Base-by-base conservation (phyloP, 2,888 invertebrate species). In the Coelinius sp. region DNA sequence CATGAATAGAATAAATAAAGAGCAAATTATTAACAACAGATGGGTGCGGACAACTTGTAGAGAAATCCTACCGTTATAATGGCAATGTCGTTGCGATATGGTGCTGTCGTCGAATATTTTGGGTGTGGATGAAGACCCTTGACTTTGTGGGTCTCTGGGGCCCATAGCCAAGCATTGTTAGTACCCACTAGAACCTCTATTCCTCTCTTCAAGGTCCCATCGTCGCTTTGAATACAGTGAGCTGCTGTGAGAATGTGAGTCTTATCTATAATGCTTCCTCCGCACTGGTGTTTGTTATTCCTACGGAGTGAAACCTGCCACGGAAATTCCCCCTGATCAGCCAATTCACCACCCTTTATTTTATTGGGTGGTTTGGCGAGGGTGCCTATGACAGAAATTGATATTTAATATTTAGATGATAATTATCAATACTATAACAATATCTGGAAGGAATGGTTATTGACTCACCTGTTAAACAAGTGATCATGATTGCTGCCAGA, bases 161-260 rank as follows among this genome's bases (percentile, higher is more conserved):
- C 10, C 2, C 10, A 10, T 20, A 5, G 17, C n/a, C 8, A 10
- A 14, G 2, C 12, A 7, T 38, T 4, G 5, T 38, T 62, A 20
- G 38, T 62, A 7, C 62, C 62, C 5, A 35, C 35, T 0, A 62
- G 22, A 14, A 62, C 22, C n/a, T 1, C 12, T 12, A 62, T 0
- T 14, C 62, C 62, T 14, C 10, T 38, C n/a, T 38, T 17, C 6
- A 8, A 6, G 5, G 4, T 2, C 17, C 10, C 7, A 27, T 14
- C 4, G 10, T 8, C 12, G 12, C 7, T 22, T 0, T 44, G 1
- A 1, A 80, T 49, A 38, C 83, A 83, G 41, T 83, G 82, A 6
- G 82, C 83, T 46, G 83, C 83, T 8, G 83, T 82, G 14, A 83
- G 25, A n/a, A 83, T 69, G 68, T 77, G 78, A 3, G 24, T 49